These are phyloP conservation scores for Pheosia tremula DNA, from an alignment of 2,888 invertebrate species.

Conservation along the genomic window DNA sequence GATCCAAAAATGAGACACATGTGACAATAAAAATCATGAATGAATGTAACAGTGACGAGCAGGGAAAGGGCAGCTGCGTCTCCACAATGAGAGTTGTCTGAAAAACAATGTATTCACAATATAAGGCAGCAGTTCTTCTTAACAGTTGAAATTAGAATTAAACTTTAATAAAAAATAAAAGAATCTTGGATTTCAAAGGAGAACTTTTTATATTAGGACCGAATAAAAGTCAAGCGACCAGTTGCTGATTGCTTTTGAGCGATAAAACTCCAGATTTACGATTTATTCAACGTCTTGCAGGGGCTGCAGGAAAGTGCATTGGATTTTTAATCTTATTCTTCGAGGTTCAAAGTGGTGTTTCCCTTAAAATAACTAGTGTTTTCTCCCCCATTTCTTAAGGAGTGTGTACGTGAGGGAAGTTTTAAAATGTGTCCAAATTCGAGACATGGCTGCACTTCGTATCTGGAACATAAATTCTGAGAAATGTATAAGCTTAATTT, in stretches of 20 bases:
- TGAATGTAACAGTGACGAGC: constrained; percentile 27
- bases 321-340: constrained; percentile 23
- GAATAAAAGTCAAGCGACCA: constrained; percentile 18
- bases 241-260: constrained; percentile 19
- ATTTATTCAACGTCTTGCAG: constrained; percentile 32
- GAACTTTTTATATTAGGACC: constrained; percentile 3
- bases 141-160: not conserved
- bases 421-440: constrained; percentile 32
- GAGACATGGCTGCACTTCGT: constrained; percentile 17
- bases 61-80: constrained; percentile 3
- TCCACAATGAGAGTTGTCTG: not conserved
- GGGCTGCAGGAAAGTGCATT: constrained; percentile 13
- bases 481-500: constrained; percentile 34
- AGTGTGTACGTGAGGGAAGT: constrained; percentile 46
- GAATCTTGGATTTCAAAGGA: not conserved
- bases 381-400: constrained; percentile 29
- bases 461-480: constrained; percentile 22
- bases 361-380: constrained; percentile 19
- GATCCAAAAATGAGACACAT: constrained; percentile 26
- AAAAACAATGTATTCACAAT: too few relatives aligned
- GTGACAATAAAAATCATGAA: constrained; percentile 37
- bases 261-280: constrained; percentile 37
- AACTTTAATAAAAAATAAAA: not conserved
- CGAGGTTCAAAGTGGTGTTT: constrained; percentile 31
- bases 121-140: not conserved